Conservation (phyloP, 2,113 vertebrate genomes). For the Tichodroma muraria region DNA sequence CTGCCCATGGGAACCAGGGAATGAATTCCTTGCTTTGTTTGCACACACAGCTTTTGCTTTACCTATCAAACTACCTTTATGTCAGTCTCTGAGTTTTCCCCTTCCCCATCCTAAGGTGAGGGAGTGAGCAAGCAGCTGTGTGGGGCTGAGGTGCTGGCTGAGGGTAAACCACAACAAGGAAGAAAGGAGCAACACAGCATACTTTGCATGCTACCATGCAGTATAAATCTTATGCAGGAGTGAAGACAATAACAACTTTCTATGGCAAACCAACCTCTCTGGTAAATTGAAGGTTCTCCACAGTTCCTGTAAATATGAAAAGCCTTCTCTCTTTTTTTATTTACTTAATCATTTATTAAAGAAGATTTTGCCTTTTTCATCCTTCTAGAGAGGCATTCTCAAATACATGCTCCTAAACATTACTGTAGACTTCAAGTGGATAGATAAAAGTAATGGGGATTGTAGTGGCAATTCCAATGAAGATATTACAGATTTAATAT, state of each 20-base stretch:
- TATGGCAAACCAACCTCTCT: neutral
- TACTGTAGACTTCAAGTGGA: neutral
- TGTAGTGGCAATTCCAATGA: neutral
- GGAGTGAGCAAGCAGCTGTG: neutral
- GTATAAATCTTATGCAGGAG: neutral
- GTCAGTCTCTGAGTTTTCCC: neutral
- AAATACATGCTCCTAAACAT: neutral
- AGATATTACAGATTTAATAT: neutral
- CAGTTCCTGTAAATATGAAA: neutral
- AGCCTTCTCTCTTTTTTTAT: neutral
- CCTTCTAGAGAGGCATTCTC: neutral
- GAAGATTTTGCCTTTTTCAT: neutral
- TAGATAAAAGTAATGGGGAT: neutral
- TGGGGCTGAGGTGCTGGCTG: too few relatives aligned
- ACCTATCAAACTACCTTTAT: neutral
- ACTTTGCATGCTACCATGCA: neutral
- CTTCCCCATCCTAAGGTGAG: neutral
- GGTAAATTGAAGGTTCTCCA: neutral
- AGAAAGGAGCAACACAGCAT: neutral
- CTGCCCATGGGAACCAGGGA: neutral
- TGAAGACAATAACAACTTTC: neutral
- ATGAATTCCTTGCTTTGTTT: neutral
- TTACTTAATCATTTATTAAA: neutral
- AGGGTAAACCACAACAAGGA: neutral
- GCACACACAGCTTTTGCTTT: neutral